Conservation (phyloP, 2,113 vertebrate genomes). For the Psephotus haematonotus region DNA sequence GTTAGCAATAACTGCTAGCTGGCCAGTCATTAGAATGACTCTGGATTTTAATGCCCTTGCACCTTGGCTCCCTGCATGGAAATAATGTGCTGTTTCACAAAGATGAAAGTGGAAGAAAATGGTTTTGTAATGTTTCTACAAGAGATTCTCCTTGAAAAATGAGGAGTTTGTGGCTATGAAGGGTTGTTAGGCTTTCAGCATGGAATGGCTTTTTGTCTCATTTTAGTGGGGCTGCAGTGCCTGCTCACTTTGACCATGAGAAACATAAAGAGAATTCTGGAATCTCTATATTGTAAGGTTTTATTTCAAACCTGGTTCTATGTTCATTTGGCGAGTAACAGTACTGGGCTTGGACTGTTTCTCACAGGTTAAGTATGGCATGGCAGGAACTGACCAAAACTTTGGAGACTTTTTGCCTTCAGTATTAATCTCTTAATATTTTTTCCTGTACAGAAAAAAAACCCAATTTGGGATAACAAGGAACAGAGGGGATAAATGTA, state of each 20-base stretch:
- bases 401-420: not conserved
- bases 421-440: not conserved
- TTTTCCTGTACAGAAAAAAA: not conserved
- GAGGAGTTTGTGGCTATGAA: not conserved
- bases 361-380: not conserved
- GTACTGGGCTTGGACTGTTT: not conserved
- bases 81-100: not conserved
- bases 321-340: not conserved
- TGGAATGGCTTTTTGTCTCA: not conserved
- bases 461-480: not conserved
- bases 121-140: conserved; percentile 13
- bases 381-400: not conserved
- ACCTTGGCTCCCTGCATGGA: not conserved
- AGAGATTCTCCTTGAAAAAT: conserved; percentile 7
- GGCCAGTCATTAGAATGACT: not conserved
- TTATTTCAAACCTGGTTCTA: not conserved
- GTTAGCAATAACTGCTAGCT: not conserved
- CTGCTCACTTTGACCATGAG: not conserved
- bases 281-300: not conserved
- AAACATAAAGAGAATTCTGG: not conserved
- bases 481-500: not conserved
- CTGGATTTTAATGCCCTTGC: conserved; percentile 21
- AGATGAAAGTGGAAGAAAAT: conserved; percentile 43
- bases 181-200: not conserved
- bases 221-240: not conserved